These are phyloP conservation scores for Pomacea maculata DNA, from an alignment of 1,140 invertebrate species.

Conservation along the genomic window DNA sequence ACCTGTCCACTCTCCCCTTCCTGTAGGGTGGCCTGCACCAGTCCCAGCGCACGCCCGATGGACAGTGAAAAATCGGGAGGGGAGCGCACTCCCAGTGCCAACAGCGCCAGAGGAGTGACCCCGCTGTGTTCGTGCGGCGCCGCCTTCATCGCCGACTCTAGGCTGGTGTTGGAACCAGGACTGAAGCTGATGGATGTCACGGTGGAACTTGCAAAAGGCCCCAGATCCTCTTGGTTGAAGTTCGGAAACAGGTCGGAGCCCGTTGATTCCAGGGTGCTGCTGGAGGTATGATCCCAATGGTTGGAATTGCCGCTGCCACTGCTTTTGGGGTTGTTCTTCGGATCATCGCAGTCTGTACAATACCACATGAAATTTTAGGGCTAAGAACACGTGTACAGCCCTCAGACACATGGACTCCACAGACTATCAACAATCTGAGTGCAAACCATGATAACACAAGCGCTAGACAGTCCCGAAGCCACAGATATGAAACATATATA, in stretches of 20 bases:
- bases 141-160: conserved; percentile 2
- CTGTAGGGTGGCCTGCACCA: conserved; percentile 16
- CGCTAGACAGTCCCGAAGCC: no score
- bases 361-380: no score
- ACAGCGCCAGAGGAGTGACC: conserved; percentile 9
- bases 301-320: no score
- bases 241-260: background rate
- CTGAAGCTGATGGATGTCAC: conserved; percentile 11
- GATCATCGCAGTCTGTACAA: background rate
- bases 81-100: conserved; percentile 26
- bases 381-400: no score
- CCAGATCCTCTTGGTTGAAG: background rate
- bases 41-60: conserved; percentile 14
- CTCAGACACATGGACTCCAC: no score
- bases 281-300: background rate
- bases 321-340: no score
- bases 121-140: background rate
- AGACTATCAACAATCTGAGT: no score
- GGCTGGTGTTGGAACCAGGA: background rate
- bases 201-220: background rate
- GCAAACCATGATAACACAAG: no score
- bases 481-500: no score
- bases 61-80: conserved; percentile 23
- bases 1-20: conserved; percentile 5
- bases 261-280: background rate